Evolutionary conservation across 2,888 invertebrate genomes (phyloP), one percentile per base, ranked within the genome.

Genomic region (Entomobrya proxima): DNA sequence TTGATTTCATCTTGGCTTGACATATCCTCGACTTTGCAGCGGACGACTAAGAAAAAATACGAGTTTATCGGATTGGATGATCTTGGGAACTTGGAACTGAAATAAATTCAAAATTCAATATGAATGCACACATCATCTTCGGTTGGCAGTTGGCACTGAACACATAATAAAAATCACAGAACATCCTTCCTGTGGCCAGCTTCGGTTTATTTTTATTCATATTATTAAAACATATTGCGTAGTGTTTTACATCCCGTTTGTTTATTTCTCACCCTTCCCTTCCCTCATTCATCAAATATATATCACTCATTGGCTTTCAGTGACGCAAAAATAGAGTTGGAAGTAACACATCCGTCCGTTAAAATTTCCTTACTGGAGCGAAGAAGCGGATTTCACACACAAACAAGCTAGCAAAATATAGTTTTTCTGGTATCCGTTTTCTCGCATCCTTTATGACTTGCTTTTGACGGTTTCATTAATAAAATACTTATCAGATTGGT

Each of bases 361-460:
- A 76, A 83, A 83, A 83, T 76, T 83, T 83, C 30, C 47, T 83
- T 61, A 83, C 18, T 76, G 52, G 76, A 82, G 44, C 74, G 47
- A 61, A 40, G 61, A 77, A 79, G 47, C 77, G 75, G 75, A 75
- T 75, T 75, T 75, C 75, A 75, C 75, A 75, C 75, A n/a, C n/a
- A n/a, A n/a, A n/a, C n/a, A 75, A 18, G 2, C 52, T 52, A 35
- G 75, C 75, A 50, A 75, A 75, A 74, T 58, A 11, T 58, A 2
- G 13, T 55, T 55, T n/a, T n/a, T 55, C 18, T 27, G 9, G 27
- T 15, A 58, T 58, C 58, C 58, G 58, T n/a, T 58, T 58, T 58
- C 55, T 27, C 55, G 27, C 55, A 55, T 58, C 32, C 58, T 13
- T 55, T n/a, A 6, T 5, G 9, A 32, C 58, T 58, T 15, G 58